These are phyloP conservation scores for Amaurobius ferox DNA, from an alignment of 2,888 invertebrate genomes.

Conservation along the genomic window DNA sequence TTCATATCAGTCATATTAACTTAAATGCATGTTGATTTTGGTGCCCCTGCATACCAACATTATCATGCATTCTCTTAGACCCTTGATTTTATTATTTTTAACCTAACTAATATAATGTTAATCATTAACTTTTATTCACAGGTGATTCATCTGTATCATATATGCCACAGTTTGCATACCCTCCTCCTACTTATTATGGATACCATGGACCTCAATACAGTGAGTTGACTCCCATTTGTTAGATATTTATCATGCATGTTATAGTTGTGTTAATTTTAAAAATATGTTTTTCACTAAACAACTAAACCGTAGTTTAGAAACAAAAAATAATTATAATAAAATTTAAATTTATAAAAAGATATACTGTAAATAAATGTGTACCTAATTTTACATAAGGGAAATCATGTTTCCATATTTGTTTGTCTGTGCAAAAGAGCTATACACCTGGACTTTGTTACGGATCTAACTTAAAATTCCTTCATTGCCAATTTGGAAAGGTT, in stretches of 20 bases:
- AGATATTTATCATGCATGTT: background rate
- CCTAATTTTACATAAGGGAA: too few species aligned
- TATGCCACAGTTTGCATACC: slow-evolving; percentile 63
- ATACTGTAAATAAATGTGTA: too few species aligned
- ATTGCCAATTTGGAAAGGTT: too few species aligned
- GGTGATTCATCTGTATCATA: slow-evolving; percentile 56
- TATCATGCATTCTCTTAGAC: slow-evolving; percentile 57
- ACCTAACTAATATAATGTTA: background rate
- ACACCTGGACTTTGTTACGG: too few species aligned
- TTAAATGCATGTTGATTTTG: slow-evolving; percentile 47
- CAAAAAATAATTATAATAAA: background rate
- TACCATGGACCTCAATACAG: slow-evolving; percentile 61
- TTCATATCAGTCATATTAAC: slow-evolving; percentile 8
- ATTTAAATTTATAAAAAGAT: background rate
- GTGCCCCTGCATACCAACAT: slow-evolving; percentile 69
- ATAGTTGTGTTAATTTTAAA: too few species aligned
- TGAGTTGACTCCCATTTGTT: slow-evolving; percentile 18
- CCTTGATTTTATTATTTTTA: background rate
- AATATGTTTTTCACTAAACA: background rate
- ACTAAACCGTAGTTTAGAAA: background rate
- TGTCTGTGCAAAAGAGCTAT: too few species aligned
- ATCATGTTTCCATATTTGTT: too few species aligned
- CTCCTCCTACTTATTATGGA: slow-evolving; percentile 62
- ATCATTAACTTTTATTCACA: slow-evolving; percentile 23
- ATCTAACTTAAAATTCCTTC: too few species aligned